phyloP scores from a whole-genome alignment of 2,797 vertebrate species.

The Halcyon chelicuti region DNA sequence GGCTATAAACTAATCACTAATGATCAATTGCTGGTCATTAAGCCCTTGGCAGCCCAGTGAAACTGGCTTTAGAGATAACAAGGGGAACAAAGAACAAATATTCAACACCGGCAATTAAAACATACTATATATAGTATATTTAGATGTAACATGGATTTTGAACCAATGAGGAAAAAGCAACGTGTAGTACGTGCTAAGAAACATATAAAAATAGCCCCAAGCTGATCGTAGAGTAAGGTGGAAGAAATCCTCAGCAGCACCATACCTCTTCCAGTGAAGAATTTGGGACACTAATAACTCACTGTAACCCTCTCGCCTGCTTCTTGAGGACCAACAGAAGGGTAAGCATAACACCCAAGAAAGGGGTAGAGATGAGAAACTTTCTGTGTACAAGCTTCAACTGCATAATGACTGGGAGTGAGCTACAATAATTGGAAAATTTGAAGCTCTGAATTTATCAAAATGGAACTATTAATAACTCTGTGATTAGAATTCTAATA shows the following conservation, averaged over 20 bases:
- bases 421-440: neutral
- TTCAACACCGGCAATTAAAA: neutral
- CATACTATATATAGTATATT: neutral
- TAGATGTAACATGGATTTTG: neutral
- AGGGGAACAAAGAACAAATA: constrained; percentile 49
- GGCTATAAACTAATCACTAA: neutral
- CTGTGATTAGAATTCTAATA: neutral
- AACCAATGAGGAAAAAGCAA: constrained; percentile 9
- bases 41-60: neutral
- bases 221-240: neutral
- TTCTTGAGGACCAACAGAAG: neutral
- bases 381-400: neutral
- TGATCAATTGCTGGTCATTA: constrained; percentile 1
- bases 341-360: neutral
- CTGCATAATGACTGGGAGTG: neutral
- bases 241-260: neutral
- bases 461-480: neutral
- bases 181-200: constrained; percentile 18
- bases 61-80: constrained; percentile 43
- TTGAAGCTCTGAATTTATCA: neutral
- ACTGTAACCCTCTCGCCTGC: neutral
- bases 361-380: neutral
- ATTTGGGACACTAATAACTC: neutral
- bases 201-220: constrained; percentile 35
- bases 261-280: neutral